Conservation (phyloP, 2,797 vertebrate genomes). For the Syngnathus rostellatus region DNA sequence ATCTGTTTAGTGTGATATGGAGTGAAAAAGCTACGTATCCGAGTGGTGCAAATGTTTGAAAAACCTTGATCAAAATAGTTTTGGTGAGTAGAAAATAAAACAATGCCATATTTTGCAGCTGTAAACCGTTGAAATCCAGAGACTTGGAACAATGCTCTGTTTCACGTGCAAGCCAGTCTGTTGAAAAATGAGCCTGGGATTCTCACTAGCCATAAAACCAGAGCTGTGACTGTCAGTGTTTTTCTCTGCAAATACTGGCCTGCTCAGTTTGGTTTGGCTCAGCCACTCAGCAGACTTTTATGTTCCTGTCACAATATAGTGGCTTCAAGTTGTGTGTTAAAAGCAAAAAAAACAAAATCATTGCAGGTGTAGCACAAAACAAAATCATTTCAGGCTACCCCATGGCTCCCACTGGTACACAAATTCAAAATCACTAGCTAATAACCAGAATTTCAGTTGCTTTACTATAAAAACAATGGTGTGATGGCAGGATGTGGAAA, state of each 20-base stretch:
- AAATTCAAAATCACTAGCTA: not conserved
- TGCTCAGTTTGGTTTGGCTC: conserved; percentile 1
- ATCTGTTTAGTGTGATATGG: not conserved
- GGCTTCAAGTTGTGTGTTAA: conserved; percentile 1
- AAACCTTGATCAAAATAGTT: no score
- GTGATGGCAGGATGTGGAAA: not conserved
- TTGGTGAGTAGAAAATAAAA: not conserved
- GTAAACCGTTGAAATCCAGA: not conserved
- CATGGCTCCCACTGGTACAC: not conserved
- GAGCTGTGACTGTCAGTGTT: not conserved
- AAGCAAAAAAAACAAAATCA: not conserved
- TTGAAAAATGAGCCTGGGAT: not conserved
- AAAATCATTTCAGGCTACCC: no score
- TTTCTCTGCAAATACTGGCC: not conserved
- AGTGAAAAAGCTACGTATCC: not conserved
- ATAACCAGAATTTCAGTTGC: not conserved
- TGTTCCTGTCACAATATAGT: not conserved
- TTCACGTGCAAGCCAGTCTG: not conserved
- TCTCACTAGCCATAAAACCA: not conserved
- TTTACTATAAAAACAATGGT: not conserved
- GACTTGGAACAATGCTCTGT: not conserved
- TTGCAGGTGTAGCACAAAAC: no score
- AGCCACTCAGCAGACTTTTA: not conserved
- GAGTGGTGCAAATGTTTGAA: not conserved
- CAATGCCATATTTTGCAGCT: not conserved